Evolutionary conservation across 1,140 invertebrate genomes (phyloP).

Genomic region (Aricia agestis): DNA sequence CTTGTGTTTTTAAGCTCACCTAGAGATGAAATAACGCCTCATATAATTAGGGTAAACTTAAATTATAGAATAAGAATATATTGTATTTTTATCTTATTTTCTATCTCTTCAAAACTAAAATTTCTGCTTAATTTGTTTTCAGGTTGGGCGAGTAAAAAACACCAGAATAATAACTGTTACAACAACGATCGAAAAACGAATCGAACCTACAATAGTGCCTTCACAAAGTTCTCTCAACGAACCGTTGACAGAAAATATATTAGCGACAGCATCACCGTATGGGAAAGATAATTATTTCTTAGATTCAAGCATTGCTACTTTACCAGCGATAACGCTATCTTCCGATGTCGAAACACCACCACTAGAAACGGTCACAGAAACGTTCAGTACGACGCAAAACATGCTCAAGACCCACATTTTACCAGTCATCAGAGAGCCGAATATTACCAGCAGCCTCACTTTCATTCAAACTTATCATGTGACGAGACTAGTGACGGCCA

Average conservation of each 20-base stretch:
- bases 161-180: constrained; percentile 90
- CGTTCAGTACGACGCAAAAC: constrained; percentile 91
- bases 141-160: constrained; percentile 91
- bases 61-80: no score
- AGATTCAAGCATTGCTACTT: constrained; percentile 86
- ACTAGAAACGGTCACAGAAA: constrained; percentile 91
- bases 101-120: neutral
- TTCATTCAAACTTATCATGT: constrained; percentile 92
- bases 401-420: constrained; percentile 91
- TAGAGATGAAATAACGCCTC: no score
- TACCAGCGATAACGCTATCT: constrained; percentile 86
- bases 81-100: neutral
- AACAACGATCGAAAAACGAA: constrained; percentile 86
- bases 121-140: constrained; percentile 9
- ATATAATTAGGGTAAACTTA: no score
- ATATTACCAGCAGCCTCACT: constrained; percentile 85
- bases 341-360: constrained; percentile 86
- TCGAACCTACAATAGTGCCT: constrained; percentile 78
- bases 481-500: constrained; percentile 89
- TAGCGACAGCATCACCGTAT: constrained; percentile 85
- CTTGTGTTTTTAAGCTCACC: no score
- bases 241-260: constrained; percentile 90
- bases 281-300: constrained; percentile 82
- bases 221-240: constrained; percentile 80
- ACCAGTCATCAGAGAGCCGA: constrained; percentile 84